Evolutionary conservation across 1,140 invertebrate species (phyloP).

Genomic region (Dolichoris vasculosae): DNA sequence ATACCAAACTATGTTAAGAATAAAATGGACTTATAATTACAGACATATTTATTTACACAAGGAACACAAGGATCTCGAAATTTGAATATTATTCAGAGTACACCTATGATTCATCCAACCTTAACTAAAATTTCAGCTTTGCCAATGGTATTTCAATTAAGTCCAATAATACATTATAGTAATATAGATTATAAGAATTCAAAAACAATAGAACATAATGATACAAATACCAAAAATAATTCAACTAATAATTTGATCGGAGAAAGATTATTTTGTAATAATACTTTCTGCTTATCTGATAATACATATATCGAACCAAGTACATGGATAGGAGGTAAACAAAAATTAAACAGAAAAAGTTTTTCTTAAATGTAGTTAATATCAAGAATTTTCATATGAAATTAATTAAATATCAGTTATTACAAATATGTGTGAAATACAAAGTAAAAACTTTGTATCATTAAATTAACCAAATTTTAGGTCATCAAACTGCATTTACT

Average conservation of each 20-base stretch:
- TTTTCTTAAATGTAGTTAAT: no score
- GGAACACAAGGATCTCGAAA: constrained; percentile 55
- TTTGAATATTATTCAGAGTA: constrained; percentile 69
- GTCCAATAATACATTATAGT: constrained; percentile 69
- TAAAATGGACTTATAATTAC: constrained; percentile 26
- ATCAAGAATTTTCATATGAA: no score
- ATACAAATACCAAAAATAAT: constrained; percentile 45
- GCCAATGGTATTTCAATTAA: constrained; percentile 71
- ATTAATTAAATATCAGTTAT: no score
- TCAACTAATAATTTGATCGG: constrained; percentile 28
- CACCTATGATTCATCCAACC: constrained; percentile 67
- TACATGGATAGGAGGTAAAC: constrained; percentile 72
- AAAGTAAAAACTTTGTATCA: no score
- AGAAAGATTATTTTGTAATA: constrained; percentile 34
- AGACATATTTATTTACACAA: constrained; percentile 71
- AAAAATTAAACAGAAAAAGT: constrained; percentile 27
- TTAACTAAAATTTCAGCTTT: constrained; percentile 64
- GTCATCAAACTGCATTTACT: constrained; percentile 63
- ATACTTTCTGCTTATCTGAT: constrained; percentile 55
- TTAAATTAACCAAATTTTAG: constrained; percentile 53
- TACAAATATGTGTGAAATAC: no score
- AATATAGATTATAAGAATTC: constrained; percentile 56
- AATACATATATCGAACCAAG: constrained; percentile 67
- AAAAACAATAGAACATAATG: constrained; percentile 51
- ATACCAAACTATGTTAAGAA: constrained; percentile 43